These are phyloP conservation scores for Andrena hattorfiana DNA, from an alignment of 2,888 invertebrate genomes.

Conservation along the genomic window DNA sequence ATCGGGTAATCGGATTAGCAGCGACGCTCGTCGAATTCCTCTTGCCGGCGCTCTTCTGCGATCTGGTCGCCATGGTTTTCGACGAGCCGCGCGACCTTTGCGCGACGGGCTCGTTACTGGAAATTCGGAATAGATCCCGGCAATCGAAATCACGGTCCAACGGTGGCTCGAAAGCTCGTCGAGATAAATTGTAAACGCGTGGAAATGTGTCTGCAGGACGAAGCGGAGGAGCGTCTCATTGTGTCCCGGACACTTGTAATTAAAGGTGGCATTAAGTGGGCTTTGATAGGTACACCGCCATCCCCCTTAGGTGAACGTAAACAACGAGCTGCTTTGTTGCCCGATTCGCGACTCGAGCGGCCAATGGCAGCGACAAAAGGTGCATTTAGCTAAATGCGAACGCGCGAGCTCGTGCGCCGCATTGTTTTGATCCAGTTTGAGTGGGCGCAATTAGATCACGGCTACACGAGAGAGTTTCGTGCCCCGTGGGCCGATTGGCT, in stretches of 20 bases:
- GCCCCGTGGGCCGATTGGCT: constrained; percentile 54
- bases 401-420: constrained; percentile 32
- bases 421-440: constrained; percentile 62
- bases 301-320: constrained; percentile 11
- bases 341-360: constrained; percentile 27
- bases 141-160: too few species aligned
- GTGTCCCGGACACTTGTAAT: constrained; percentile 33
- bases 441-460: constrained; percentile 60
- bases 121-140: too few species aligned
- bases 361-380: constrained; percentile 54
- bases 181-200: too few species aligned
- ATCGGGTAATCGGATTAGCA: constrained; percentile 58
- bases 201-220: neutral
- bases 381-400: constrained; percentile 61
- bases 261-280: constrained; percentile 43
- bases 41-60: neutral
- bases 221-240: neutral
- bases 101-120: too few species aligned
- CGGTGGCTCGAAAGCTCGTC: too few species aligned
- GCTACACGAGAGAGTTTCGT: constrained; percentile 35
- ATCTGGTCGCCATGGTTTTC: too few species aligned
- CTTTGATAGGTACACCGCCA: constrained; percentile 34
- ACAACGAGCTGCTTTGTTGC: constrained; percentile 41
- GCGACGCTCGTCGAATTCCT: constrained; percentile 26
- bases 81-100: too few species aligned